Conservation (phyloP, 2,797 vertebrate genomes). For the Manis javanica region DNA sequence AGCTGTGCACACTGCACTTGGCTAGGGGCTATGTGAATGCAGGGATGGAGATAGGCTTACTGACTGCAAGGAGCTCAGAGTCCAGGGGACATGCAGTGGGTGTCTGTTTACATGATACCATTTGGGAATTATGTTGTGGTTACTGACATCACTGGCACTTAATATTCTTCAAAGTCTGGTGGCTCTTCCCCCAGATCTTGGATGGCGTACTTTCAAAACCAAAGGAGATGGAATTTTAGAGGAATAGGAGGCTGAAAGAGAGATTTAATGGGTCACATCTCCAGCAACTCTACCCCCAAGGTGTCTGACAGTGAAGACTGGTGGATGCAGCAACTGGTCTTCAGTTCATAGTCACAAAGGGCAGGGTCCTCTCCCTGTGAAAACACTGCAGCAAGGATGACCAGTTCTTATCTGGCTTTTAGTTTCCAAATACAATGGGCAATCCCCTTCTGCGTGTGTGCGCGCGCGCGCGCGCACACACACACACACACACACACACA, state of each 20-base stretch:
- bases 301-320: not conserved
- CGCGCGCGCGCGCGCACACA: rapidly evolving
- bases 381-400: not conserved
- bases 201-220: not conserved
- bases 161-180: not conserved
- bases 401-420: not conserved
- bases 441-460: too few relatives aligned
- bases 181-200: not conserved
- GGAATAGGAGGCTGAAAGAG: not conserved
- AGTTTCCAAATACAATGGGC: not conserved
- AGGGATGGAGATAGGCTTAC: not conserved
- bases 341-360: not conserved
- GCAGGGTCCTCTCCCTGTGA: not conserved
- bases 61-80: not conserved
- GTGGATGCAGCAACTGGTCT: not conserved
- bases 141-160: not conserved
- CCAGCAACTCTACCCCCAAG: not conserved
- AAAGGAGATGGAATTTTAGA: not conserved
- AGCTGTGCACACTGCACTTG: not conserved
- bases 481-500: not conserved
- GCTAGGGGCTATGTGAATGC: rapidly evolving
- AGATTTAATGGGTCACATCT: not conserved
- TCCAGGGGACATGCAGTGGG: not conserved
- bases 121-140: not conserved
- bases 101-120: not conserved